Evolutionary conservation across 1,140 invertebrate genomes (phyloP).

Genomic region (Zaprionus africanus): DNA sequence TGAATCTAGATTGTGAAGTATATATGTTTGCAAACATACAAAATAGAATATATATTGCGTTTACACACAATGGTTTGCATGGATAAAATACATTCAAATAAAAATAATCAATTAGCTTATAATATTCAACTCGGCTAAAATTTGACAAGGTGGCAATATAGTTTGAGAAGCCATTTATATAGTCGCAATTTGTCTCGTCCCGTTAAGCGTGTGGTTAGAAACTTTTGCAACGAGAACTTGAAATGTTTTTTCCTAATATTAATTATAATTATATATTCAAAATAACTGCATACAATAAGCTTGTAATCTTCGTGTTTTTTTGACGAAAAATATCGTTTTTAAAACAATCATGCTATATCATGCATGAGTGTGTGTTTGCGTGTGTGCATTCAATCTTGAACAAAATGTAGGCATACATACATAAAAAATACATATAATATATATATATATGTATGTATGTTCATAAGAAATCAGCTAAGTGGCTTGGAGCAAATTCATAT

Average conservation of each 20-base stretch:
- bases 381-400: not conserved
- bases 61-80: not conserved
- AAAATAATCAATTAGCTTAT: not conserved
- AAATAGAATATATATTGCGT: not conserved
- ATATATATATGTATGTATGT: not conserved
- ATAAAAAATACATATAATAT: not conserved
- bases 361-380: not conserved
- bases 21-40: not conserved
- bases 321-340: not conserved
- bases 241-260: not conserved
- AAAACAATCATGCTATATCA: not conserved
- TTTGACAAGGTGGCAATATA: constrained; percentile 60
- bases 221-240: constrained; percentile 31
- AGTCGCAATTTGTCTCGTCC: constrained; percentile 64
- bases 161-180: constrained; percentile 48
- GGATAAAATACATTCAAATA: not conserved
- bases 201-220: constrained; percentile 50
- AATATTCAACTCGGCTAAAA: not conserved
- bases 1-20: not conserved
- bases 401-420: not conserved
- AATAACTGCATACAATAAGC: not conserved
- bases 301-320: not conserved
- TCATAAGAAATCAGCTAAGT: constrained; percentile 2
- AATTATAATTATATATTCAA: not conserved
- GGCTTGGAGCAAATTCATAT: not conserved